A percentile compares a stretch with the other conserved stretches of the same genome.
Evolutionary conservation across 2,888 invertebrate genomes (phyloP).

Genomic region (Sinopyrophorus schimmeli): DNA sequence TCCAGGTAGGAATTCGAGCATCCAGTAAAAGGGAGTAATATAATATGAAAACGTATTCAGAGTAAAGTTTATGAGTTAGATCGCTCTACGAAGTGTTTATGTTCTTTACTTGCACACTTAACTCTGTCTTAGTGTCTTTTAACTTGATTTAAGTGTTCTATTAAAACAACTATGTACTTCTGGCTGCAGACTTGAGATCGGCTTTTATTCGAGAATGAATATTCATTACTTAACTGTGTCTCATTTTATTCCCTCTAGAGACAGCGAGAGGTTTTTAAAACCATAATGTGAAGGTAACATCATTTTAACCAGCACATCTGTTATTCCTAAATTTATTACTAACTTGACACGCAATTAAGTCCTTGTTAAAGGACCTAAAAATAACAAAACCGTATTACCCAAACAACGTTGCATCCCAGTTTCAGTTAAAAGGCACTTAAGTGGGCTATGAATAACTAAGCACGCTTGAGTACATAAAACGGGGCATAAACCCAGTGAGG

Average conservation of each 20-base stretch:
- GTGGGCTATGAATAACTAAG: conserved; percentile 42
- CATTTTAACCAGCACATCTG: conserved; percentile 44
- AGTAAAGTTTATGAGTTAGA: conserved; percentile 25
- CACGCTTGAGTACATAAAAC: conserved; percentile 40
- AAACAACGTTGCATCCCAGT: conserved; percentile 23
- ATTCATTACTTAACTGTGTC: conserved; percentile 46
- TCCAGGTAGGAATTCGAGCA: conserved; percentile 7
- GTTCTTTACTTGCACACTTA: conserved; percentile 35
- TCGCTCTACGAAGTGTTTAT: conserved; percentile 27
- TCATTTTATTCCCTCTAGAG: conserved; percentile 36
- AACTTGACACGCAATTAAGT: conserved; percentile 36
- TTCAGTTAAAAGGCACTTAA: conserved; percentile 38
- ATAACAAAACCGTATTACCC: conserved; percentile 23
- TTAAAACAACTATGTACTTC: conserved; percentile 48
- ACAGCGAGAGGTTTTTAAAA: conserved; percentile 44
- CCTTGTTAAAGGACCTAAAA: conserved; percentile 21
- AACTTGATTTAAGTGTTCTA: conserved; percentile 53
- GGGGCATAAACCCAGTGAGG: conserved; percentile 36
- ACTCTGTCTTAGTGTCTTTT: conserved; percentile 42
- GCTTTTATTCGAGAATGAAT: conserved; percentile 48
- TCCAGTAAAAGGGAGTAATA: conserved; percentile 12
- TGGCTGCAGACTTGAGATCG: conserved; percentile 43
- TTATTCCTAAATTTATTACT: conserved; percentile 42
- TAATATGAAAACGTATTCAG: conserved; percentile 23
- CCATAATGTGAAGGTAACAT: conserved; percentile 39